phyloP scores from a whole-genome alignment of 2,113 vertebrate genomes.

The Australoheros scitulus region DNA sequence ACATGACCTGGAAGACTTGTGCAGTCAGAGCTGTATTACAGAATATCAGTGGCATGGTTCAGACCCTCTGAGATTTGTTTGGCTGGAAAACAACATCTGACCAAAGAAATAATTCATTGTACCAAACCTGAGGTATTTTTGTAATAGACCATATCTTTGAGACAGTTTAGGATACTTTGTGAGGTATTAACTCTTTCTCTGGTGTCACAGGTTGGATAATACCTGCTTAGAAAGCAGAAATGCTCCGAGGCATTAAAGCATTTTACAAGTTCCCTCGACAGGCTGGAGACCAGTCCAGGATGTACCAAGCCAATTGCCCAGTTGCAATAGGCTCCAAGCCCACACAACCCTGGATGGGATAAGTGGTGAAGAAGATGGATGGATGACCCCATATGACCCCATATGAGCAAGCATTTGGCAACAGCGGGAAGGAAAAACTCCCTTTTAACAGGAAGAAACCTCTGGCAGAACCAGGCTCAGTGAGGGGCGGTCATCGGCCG shows the following conservation, averaged over 20 bases:
- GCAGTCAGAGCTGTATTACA: not conserved
- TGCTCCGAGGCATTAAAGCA: not conserved
- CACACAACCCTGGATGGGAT: not conserved
- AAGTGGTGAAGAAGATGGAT: not conserved
- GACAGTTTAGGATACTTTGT: not conserved
- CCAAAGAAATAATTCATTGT: not conserved
- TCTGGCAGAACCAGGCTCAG: too few relatives aligned
- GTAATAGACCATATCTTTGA: not conserved
- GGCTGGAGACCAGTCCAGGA: not conserved
- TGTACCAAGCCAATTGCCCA: not conserved
- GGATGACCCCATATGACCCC: too few relatives aligned
- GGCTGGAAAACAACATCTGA: not conserved
- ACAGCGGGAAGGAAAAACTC: too few relatives aligned
- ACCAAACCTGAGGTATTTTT: not conserved
- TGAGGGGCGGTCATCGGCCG: too few relatives aligned
- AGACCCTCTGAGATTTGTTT: not conserved
- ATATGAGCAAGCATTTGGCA: too few relatives aligned
- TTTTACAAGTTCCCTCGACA: not conserved
- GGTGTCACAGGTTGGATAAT: not conserved
- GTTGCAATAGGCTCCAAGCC: too few relatives aligned
- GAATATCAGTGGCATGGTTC: conserved; percentile 33
- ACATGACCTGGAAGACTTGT: not conserved
- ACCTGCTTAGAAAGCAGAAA: not conserved
- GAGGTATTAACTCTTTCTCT: not conserved
- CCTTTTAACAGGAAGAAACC: too few relatives aligned